A percentile compares a stretch with the other conserved stretches of the same genome.
Conservation (phyloP, 2,113 vertebrate species). For the Talpa occidentalis region DNA sequence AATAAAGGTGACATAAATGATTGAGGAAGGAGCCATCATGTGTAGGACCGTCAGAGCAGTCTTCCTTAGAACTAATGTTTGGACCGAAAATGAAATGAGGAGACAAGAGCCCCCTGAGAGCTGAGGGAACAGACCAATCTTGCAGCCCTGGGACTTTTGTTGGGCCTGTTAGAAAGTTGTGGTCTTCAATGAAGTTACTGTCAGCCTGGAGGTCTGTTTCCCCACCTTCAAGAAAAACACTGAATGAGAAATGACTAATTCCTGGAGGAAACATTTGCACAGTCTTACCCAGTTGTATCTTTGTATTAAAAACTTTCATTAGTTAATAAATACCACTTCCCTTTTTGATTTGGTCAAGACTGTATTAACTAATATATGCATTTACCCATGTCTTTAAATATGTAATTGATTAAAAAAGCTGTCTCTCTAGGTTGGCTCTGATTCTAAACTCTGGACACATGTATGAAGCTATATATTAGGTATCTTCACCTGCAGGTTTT, state of each 20-base stretch:
- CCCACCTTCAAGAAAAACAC: not conserved
- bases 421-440: not conserved
- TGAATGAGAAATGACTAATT: not conserved
- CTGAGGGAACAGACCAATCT: not conserved
- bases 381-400: not conserved
- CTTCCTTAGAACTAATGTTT: not conserved
- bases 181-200: not conserved
- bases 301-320: not conserved
- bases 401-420: not conserved
- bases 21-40: not conserved
- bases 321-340: not conserved
- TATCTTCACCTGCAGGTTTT: not conserved
- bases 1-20: not conserved
- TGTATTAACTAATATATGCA: not conserved
- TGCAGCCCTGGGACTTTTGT: not conserved
- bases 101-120: not conserved
- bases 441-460: not conserved
- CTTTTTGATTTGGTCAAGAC: not conserved
- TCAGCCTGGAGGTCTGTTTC: not conserved
- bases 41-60: not conserved
- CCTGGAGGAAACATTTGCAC: not conserved
- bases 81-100: not conserved
- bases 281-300: not conserved
- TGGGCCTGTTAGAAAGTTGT: not conserved
- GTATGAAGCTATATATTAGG: not conserved